Evolutionary conservation across 2,888 invertebrate species (phyloP).

Genomic region (Teleiodes luculella): DNA sequence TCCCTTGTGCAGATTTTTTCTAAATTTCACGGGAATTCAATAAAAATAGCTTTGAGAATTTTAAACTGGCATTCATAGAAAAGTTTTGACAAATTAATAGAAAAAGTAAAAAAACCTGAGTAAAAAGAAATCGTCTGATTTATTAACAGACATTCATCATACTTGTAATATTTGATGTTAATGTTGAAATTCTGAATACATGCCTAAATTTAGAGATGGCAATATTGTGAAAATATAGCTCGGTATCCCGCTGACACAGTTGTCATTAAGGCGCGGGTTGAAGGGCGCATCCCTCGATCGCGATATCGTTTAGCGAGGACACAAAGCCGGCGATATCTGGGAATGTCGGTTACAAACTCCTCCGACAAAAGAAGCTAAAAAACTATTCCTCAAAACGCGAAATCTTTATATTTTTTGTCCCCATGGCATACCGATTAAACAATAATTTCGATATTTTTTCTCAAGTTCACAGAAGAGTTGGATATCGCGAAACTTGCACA

Average conservation of each 20-base stretch:
- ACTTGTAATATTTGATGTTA: slow-evolving; percentile 36
- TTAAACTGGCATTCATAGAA: background rate
- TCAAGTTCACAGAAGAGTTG: slow-evolving; percentile 62
- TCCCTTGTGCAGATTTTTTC: background rate
- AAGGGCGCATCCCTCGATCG: slow-evolving; percentile 51
- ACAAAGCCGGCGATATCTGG: slow-evolving; percentile 70
- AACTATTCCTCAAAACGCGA: slow-evolving; percentile 53
- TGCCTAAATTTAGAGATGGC: slow-evolving; percentile 52
- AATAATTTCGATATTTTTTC: slow-evolving; percentile 60
- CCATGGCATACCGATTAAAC: slow-evolving; percentile 64
- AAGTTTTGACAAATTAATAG: slow-evolving; percentile 21
- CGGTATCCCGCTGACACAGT: slow-evolving; percentile 68
- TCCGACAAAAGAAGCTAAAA: slow-evolving; percentile 70
- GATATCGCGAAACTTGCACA: slow-evolving; percentile 68
- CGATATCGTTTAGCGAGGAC: slow-evolving; percentile 61
- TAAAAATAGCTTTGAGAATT: slow-evolving; percentile 1
- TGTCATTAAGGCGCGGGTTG: slow-evolving; percentile 66
- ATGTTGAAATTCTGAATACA: slow-evolving; percentile 41
- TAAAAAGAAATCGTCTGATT: slow-evolving; percentile 26
- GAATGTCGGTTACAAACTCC: slow-evolving; percentile 73
- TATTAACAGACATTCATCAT: slow-evolving; percentile 39
- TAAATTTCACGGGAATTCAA: slow-evolving; percentile 6
- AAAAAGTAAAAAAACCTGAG: slow-evolving; percentile 18
- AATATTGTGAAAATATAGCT: slow-evolving; percentile 67
- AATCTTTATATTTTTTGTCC: slow-evolving; percentile 60